phyloP scores from a whole-genome alignment of 2,113 vertebrate genomes.

The Chlamydotis undulata region DNA sequence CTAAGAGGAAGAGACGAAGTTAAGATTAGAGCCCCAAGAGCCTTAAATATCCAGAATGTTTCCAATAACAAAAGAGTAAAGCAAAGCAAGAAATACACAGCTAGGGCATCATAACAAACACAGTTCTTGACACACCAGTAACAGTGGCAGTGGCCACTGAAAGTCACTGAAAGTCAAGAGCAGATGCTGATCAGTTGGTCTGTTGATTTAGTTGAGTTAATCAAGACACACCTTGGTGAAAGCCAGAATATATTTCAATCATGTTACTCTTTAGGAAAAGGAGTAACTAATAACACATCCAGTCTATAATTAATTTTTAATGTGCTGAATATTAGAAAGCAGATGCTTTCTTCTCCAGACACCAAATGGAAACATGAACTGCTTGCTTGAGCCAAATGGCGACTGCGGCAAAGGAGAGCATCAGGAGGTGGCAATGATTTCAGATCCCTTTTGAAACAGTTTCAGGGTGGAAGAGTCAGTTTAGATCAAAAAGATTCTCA shows the following conservation, averaged over 20 bases:
- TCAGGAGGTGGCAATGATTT: not conserved
- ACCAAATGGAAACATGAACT: not conserved
- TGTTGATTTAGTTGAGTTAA: not conserved
- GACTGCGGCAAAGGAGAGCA: not conserved
- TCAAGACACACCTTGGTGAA: not conserved
- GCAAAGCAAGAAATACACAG: not conserved
- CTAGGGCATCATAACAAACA: not conserved
- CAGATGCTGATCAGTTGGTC: not conserved
- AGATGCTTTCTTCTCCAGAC: not conserved
- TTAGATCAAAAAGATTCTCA: not conserved
- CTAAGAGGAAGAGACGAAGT: constrained; percentile 68
- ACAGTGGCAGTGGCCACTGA: not conserved
- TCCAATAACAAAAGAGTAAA: not conserved
- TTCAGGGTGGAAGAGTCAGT: not conserved
- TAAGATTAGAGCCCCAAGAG: not conserved
- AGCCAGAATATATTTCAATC: not conserved
- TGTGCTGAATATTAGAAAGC: not conserved
- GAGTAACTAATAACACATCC: not conserved
- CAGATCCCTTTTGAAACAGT: not conserved
- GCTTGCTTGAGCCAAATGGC: accelerated
- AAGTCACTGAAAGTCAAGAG: no score
- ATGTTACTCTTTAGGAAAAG: not conserved
- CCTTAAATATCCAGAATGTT: not conserved
- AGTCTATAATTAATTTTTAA: not conserved
- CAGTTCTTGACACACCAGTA: not conserved